Conservation (phyloP, 2,888 invertebrate species). For the Escarpia spicata region DNA sequence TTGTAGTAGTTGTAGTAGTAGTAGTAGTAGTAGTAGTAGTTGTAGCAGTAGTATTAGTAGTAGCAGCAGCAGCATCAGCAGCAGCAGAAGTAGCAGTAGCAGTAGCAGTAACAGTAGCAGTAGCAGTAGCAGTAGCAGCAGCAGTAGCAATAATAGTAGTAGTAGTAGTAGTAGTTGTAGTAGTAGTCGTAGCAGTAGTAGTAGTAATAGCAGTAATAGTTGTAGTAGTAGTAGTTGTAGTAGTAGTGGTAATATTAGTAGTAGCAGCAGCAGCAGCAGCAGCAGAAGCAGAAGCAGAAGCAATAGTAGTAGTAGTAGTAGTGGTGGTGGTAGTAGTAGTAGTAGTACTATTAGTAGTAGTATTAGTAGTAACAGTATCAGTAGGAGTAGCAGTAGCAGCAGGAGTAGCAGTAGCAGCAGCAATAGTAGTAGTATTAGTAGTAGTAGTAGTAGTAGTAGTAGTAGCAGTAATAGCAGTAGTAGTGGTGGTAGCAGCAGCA, state of each 20-base stretch:
- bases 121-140: slow-evolving; percentile 7
- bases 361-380: neutral
- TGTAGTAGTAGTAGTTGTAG: neutral
- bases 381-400: neutral
- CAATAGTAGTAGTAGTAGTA: neutral
- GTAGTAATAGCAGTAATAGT: no score
- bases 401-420: neutral
- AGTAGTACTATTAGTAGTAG: no score
- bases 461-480: slow-evolving; percentile 14
- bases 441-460: slow-evolving; percentile 8
- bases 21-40: neutral
- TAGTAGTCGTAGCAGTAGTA: no score
- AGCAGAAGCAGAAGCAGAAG: neutral
- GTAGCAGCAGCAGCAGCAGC: neutral
- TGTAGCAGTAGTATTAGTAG: neutral
- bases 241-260: neutral
- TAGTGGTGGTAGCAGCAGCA: no score
- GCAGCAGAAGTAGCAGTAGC: neutral
- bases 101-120: neutral
- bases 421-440: neutral
- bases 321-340: no score
- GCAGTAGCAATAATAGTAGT: neutral
- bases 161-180: neutral
- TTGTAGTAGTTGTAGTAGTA: no score
- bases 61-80: neutral